Conservation (phyloP, 2,797 vertebrate species). For the Spinus olivaceus region DNA sequence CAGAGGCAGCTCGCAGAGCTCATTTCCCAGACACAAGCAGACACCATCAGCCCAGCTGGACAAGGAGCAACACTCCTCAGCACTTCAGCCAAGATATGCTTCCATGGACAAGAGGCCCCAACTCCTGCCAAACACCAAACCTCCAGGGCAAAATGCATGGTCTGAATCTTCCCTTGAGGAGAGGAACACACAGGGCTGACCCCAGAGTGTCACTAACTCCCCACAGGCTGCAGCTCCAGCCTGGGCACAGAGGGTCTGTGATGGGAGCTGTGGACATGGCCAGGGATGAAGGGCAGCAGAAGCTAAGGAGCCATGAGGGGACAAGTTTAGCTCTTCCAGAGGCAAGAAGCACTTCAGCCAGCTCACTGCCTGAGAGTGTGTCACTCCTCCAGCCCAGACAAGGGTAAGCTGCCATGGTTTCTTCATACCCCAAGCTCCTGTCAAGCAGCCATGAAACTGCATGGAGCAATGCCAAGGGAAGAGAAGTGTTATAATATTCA, state of each 20-base stretch:
- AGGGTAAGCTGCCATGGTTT: background rate
- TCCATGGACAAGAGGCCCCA: fast-evolving
- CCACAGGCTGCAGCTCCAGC: background rate
- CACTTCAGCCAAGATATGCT: background rate
- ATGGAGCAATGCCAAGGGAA: background rate
- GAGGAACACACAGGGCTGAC: background rate
- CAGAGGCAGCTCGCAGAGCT: background rate
- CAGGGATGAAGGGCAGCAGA: background rate
- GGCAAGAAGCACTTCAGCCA: background rate
- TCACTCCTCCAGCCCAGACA: background rate
- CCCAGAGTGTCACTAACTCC: background rate
- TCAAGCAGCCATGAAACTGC: background rate
- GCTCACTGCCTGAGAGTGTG: background rate
- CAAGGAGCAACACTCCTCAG: background rate
- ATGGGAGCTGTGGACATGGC: fast-evolving
- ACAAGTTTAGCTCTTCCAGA: background rate
- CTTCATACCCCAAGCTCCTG: background rate
- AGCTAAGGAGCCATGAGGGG: background rate
- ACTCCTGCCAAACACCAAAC: background rate
- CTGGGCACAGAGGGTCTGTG: background rate
- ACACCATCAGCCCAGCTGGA: background rate
- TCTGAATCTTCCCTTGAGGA: background rate
- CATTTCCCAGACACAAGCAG: constrained; percentile 1
- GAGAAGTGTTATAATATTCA: background rate
- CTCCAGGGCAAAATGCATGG: fast-evolving